Percentiles rank a stretch among this genome's conserved stretches.
Conservation (phyloP, 2,113 vertebrate species). For the Peromyscus californicus region DNA sequence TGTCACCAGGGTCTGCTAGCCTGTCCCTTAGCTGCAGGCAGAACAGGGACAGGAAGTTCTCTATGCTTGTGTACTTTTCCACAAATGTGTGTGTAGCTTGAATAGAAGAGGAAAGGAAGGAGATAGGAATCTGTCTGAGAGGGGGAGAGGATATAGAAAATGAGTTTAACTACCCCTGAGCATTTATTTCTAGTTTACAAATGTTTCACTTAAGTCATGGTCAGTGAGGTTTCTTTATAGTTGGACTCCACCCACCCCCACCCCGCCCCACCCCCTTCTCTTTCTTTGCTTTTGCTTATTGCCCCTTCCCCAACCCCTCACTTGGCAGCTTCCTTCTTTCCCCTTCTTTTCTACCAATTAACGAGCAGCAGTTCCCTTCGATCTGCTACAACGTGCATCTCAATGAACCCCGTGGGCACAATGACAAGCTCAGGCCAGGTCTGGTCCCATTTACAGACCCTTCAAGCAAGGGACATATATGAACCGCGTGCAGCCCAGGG, state of each 20-base stretch:
- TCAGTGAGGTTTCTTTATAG: not conserved
- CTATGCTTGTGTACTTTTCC: not conserved
- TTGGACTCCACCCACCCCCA: not conserved
- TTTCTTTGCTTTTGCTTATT: not conserved
- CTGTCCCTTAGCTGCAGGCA: not conserved
- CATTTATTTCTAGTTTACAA: slow-evolving; percentile 5
- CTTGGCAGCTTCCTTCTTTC: not conserved
- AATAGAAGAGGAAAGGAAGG: not conserved
- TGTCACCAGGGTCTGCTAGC: not conserved
- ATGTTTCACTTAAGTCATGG: not conserved
- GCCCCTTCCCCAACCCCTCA: not conserved
- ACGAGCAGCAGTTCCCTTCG: not conserved
- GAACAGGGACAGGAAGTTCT: not conserved
- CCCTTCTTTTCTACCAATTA: not conserved
- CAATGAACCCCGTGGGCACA: not conserved
- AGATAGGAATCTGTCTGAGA: not conserved
- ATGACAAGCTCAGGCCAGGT: not conserved
- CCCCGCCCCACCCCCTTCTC: too few relatives aligned
- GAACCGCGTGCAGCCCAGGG: not conserved
- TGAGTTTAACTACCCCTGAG: not conserved
- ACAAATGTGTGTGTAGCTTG: not conserved
- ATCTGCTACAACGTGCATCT: not conserved
- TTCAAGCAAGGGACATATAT: not conserved
- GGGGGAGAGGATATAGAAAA: not conserved
- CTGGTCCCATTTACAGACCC: not conserved